phyloP scores from a whole-genome alignment of 2,797 vertebrate genomes.

The Galago senegalensis region DNA sequence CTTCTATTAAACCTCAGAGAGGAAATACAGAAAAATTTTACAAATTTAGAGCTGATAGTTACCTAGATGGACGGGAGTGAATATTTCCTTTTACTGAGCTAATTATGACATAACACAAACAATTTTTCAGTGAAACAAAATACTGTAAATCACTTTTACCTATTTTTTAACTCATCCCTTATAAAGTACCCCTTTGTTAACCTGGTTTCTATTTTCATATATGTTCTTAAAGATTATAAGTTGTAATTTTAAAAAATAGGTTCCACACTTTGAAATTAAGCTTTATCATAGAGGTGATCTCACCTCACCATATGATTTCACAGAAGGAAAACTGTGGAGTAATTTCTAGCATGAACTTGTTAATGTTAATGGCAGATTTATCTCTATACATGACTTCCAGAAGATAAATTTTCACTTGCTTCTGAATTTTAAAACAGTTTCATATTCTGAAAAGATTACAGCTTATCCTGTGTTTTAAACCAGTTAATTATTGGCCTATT shows the following conservation, averaged over 20 bases:
- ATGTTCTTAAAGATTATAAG: constrained; percentile 9
- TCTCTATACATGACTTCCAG: constrained; percentile 76
- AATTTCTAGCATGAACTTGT: not conserved
- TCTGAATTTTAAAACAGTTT: constrained; percentile 75
- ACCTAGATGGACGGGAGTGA: not conserved
- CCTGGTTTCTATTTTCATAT: constrained; percentile 56
- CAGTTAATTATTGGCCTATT: constrained; percentile 51
- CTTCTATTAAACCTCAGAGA: constrained; percentile 60
- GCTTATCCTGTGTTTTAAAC: constrained; percentile 51
- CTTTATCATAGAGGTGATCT: not conserved
- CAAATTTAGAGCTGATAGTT: constrained; percentile 37
- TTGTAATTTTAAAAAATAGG: not conserved
- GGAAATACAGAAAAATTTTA: not conserved
- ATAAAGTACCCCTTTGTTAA: constrained; percentile 22
- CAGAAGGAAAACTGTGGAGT: not conserved
- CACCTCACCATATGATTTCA: not conserved
- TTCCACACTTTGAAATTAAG: constrained; percentile 48
- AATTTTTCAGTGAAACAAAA: constrained; percentile 45
- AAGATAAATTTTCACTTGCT: constrained; percentile 62
- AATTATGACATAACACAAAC: constrained; percentile 27
- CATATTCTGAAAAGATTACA: constrained; percentile 59
- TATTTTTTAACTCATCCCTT: constrained; percentile 4
- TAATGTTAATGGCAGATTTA: not conserved
- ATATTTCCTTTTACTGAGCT: constrained; percentile 57
- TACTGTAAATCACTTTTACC: constrained; percentile 32